Evolutionary conservation across 1,140 invertebrate genomes (phyloP).

Genomic region (Colletes gigas): DNA sequence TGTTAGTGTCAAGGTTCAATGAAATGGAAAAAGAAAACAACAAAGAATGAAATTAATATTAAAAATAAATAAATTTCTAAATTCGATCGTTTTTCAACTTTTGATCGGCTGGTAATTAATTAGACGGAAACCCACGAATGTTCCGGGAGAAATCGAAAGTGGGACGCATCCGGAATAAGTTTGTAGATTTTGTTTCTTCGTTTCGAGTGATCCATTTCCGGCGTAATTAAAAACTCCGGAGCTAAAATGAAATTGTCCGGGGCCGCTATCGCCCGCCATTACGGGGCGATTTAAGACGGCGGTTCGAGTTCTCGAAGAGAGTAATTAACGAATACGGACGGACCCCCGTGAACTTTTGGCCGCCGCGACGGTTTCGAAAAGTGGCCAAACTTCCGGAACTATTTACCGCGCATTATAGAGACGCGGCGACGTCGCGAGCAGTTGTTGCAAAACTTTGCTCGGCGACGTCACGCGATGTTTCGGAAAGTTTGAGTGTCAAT

Average conservation of each 20-base stretch:
- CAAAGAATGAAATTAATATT: too few relatives aligned
- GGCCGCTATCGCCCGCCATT: neutral
- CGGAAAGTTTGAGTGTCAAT: constrained; percentile 12
- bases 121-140: too few relatives aligned
- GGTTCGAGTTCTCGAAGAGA: constrained; percentile 17
- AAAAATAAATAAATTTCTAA: too few relatives aligned
- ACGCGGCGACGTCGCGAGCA: constrained; percentile 7
- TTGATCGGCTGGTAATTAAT: too few relatives aligned
- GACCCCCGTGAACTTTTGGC: constrained; percentile 15
- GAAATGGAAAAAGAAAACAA: too few relatives aligned
- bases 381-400: constrained; percentile 13
- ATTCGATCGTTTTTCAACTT: too few relatives aligned
- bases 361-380: constrained; percentile 12
- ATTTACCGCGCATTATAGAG: constrained; percentile 35
- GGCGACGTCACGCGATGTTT: neutral
- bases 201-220: too few relatives aligned
- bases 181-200: too few relatives aligned
- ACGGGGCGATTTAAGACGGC: neutral
- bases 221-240: too few relatives aligned
- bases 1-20: too few relatives aligned
- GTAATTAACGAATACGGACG: constrained; percentile 35
- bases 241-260: constrained; percentile 2
- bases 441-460: constrained; percentile 33
- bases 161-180: too few relatives aligned
- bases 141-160: too few relatives aligned